These are phyloP conservation scores for Parauchenoglanis punctatus DNA, from an alignment of 2,797 vertebrate species.

Conservation along the genomic window DNA sequence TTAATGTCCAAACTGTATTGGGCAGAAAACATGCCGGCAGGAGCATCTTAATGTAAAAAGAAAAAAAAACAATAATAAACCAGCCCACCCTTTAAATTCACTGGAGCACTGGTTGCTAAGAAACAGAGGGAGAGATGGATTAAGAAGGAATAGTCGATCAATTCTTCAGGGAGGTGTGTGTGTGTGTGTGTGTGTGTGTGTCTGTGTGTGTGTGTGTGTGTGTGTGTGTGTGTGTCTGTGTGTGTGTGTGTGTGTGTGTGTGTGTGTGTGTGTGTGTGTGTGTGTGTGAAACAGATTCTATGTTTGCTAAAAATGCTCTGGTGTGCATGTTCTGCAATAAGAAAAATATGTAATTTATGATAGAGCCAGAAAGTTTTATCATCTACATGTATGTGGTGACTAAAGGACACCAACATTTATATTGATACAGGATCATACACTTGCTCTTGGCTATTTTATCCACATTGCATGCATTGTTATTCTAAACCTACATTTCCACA, in stretches of 20 bases:
- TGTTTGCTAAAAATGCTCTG: constrained; percentile 38
- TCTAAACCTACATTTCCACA: neutral
- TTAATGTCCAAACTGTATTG: constrained; percentile 27
- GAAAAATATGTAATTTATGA: constrained; percentile 16
- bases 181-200: constrained; percentile 53
- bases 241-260: constrained; percentile 30
- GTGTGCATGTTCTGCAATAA: constrained; percentile 30
- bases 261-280: constrained; percentile 38
- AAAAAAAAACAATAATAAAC: constrained; percentile 72
- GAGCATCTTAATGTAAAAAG: constrained; percentile 45
- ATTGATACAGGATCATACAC: neutral
- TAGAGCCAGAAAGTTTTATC: neutral
- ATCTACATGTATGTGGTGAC: neutral
- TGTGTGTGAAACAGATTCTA: constrained; percentile 12
- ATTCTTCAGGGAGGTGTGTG: constrained; percentile 66
- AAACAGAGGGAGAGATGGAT: constrained; percentile 82
- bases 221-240: constrained; percentile 24
- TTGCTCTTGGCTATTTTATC: neutral
- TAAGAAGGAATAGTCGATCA: constrained; percentile 80
- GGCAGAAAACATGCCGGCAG: constrained; percentile 36
- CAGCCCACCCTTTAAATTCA: constrained; percentile 71
- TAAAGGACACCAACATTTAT: neutral
- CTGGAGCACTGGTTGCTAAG: constrained; percentile 78
- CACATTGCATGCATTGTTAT: neutral
- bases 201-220: constrained; percentile 39